A percentile compares a stretch with the other conserved stretches of the same genome.
phyloP scores from a whole-genome alignment of 2,113 vertebrate species.

The Gymnocephalus cernua region DNA sequence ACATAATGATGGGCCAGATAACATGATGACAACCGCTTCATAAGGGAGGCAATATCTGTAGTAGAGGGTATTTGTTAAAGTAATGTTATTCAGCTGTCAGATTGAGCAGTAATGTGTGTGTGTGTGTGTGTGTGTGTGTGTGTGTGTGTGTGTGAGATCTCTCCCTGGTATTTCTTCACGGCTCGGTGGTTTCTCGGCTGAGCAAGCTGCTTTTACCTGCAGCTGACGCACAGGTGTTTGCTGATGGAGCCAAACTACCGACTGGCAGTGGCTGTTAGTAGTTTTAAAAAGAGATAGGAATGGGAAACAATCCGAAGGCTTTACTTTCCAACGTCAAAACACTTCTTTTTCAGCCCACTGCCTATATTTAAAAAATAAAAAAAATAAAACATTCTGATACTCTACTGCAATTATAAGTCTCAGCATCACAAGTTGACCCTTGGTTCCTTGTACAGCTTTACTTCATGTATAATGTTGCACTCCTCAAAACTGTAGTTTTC shows the following conservation, averaged over 20 bases:
- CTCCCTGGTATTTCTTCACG: conserved; percentile 38
- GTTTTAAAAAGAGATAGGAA: conserved; percentile 9
- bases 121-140: conserved; percentile 9
- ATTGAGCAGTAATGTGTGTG: conserved; percentile 25
- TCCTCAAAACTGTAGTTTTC: neutral
- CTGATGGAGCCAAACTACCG: conserved; percentile 21
- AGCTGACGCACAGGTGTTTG: conserved; percentile 37
- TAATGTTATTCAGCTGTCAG: conserved; percentile 35
- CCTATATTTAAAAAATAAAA: neutral
- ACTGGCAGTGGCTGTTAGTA: neutral
- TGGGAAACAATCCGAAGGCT: neutral
- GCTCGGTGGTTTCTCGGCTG: conserved; percentile 46
- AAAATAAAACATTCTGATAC: neutral
- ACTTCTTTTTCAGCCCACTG: neutral
- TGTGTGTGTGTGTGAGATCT: conserved; percentile 12
- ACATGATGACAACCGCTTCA: neutral
- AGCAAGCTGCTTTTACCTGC: conserved; percentile 51
- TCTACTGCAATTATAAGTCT: neutral
- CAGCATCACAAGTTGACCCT: neutral
- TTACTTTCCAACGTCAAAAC: neutral
- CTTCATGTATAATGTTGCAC: neutral
- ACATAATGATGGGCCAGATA: conserved; percentile 30
- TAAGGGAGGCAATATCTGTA: neutral
- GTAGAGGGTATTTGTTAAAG: conserved; percentile 10
- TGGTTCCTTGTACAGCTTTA: neutral